Base-by-base conservation (phyloP, 2,113 vertebrate genomes). In the Hylia prasina region DNA sequence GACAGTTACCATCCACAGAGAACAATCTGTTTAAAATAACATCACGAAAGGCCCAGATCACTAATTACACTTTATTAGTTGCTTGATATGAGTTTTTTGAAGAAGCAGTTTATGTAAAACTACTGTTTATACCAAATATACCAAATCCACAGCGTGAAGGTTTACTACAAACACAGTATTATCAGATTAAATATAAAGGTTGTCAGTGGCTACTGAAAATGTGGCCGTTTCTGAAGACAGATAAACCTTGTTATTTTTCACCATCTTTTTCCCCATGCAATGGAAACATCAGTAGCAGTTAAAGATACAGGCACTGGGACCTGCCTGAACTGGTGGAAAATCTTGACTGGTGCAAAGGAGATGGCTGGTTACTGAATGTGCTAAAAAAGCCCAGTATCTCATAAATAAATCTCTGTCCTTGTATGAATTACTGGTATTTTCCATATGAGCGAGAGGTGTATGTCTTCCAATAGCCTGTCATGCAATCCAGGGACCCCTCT, bases 21-120 rank as follows among this genome's bases (percentile, higher is more conserved):
- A 82, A 42, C n/a, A 79, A 68, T 50, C 11, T 72, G 50, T 82
- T 84, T 76, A 39, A 85, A 87, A 94, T 51, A 85, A 76, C 48
- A 76, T 28, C 24, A 77, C 68, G 44, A 28, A 92, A 71, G 60
- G 37, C 60, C 65, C 47, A 51, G 33, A 3, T 83, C 66, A 51
- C 82, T 89, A 83, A 86, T 92, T 82, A 68, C 45, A 33, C 53
- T 87, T 78, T 60, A 86, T 94, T 92, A 79, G 37, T 79, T 69
- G 47, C 53, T 87, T 48, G 57, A 61, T 37, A 65, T 10, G 42
- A 48, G 42, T 42, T 92, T 95, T 90, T 40, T 57, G 70, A 87
- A 82, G 90, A 47, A 87, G 42, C 18, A 72, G 40, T 13, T 47
- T 69, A 40, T 61, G 61, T 35, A 35, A 42, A 82, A 6, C 9